These are phyloP conservation scores for Spicauda simplicius DNA, from an alignment of 2,888 invertebrate genomes.

Conservation along the genomic window DNA sequence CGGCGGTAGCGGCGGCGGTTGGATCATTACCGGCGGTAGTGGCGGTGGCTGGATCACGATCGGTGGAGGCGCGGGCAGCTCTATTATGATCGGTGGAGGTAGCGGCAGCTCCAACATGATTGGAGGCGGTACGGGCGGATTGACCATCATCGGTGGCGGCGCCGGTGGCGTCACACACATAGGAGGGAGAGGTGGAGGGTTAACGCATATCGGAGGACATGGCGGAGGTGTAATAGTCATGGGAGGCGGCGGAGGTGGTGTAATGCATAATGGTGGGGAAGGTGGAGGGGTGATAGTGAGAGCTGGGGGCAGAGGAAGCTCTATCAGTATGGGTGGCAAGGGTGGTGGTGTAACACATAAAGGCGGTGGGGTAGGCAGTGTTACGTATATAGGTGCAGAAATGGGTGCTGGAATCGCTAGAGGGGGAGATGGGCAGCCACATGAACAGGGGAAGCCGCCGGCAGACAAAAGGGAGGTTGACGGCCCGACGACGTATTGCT, in stretches of 20 bases:
- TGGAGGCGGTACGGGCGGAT: slow-evolving; percentile 50
- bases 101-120: slow-evolving; percentile 49
- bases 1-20: slow-evolving; percentile 70
- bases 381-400: slow-evolving; percentile 62
- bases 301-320: slow-evolving; percentile 61
- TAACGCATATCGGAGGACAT: slow-evolving; percentile 59
- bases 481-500: slow-evolving; percentile 44
- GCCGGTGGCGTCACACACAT: slow-evolving; percentile 67
- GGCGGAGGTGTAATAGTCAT: slow-evolving; percentile 50
- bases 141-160: slow-evolving; percentile 51
- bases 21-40: slow-evolving; percentile 65
- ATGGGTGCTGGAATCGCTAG: slow-evolving; percentile 53
- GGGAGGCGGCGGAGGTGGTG: slow-evolving; percentile 53
- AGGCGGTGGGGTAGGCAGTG: slow-evolving; percentile 65
- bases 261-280: slow-evolving; percentile 63
- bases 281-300: slow-evolving; percentile 66
- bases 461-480: slow-evolving; percentile 32
- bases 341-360: slow-evolving; percentile 66
- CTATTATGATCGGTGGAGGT: slow-evolving; percentile 52
- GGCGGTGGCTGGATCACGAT: slow-evolving; percentile 72
- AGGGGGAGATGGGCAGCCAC: slow-evolving; percentile 44
- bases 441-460: slow-evolving; percentile 44
- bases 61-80: slow-evolving; percentile 58
- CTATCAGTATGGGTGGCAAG: slow-evolving; percentile 61
- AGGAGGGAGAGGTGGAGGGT: slow-evolving; percentile 64